Conservation (phyloP, 1,140 invertebrate genomes). For the Tetragnatha versicolor region DNA sequence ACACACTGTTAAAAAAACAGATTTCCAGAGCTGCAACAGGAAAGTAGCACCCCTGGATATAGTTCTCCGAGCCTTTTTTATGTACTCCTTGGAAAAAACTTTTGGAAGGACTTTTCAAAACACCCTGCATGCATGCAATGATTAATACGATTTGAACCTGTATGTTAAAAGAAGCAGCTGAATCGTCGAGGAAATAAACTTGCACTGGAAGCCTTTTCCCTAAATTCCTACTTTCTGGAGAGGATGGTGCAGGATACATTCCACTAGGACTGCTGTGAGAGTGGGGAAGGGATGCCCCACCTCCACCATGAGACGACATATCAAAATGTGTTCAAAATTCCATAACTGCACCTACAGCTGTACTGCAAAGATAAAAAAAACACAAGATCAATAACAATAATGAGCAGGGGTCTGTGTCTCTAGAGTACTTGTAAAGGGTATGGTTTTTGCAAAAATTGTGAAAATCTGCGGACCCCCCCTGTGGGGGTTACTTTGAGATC, state of each 20-base stretch:
- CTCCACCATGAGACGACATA: conserved; percentile 47
- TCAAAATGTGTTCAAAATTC: conserved; percentile 36
- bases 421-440: no score
- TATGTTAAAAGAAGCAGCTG: conserved; percentile 56
- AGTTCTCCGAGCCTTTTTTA: no score
- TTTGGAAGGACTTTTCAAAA: conserved; percentile 15
- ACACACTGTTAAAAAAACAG: conserved; percentile 21
- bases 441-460: not conserved
- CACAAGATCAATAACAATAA: no score
- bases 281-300: conserved; percentile 42
- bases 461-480: no score
- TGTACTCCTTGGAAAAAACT: no score
- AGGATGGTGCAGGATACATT: conserved; percentile 52
- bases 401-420: no score
- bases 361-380: not conserved
- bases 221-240: conserved; percentile 40
- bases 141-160: no score
- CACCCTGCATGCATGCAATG: no score
- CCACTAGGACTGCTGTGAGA: conserved; percentile 55
- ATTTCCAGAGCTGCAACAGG: no score
- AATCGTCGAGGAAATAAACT: conserved; percentile 58
- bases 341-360: not conserved
- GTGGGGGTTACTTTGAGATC: no score
- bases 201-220: conserved; percentile 55
- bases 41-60: no score